phyloP scores from a whole-genome alignment of 2,113 vertebrate genomes.

The Callipepla squamata region DNA sequence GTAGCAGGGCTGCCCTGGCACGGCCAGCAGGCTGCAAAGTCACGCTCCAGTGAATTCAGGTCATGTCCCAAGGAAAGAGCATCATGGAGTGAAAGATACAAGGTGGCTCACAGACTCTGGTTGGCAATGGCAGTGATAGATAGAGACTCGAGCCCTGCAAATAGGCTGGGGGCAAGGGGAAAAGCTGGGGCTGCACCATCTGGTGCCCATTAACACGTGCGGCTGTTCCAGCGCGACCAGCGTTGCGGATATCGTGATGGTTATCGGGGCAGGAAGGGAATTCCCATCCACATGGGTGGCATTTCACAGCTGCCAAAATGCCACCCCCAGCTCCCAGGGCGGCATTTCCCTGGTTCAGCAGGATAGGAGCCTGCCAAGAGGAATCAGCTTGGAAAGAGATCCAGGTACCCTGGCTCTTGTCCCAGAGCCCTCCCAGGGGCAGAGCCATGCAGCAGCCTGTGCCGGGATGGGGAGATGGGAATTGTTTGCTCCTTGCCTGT shows the following conservation, averaged over 20 bases:
- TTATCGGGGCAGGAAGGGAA: constrained; percentile 38
- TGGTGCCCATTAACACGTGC: background rate
- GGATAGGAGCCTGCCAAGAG: constrained; percentile 53
- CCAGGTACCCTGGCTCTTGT: constrained; percentile 61
- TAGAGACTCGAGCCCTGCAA: background rate
- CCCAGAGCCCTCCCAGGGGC: constrained; percentile 13
- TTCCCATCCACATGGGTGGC: constrained; percentile 59
- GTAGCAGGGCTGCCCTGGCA: background rate
- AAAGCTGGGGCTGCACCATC: background rate
- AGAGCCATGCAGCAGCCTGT: background rate
- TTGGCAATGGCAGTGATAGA: background rate
- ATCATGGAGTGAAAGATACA: background rate
- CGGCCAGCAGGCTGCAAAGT: background rate
- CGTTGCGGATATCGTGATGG: background rate
- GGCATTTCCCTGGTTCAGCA: constrained; percentile 36
- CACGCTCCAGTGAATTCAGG: background rate
- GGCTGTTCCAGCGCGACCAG: background rate
- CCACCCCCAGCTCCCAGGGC: background rate
- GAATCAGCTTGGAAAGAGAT: constrained; percentile 34
- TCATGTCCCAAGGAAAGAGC: background rate
- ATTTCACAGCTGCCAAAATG: constrained; percentile 59
- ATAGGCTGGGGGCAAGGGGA: background rate
- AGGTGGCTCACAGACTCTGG: background rate
- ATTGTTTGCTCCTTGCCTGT: background rate
- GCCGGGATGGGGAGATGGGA: background rate